These are phyloP conservation scores for Todiramphus saurophagus DNA, from an alignment of 2,113 vertebrate species.

Conservation along the genomic window DNA sequence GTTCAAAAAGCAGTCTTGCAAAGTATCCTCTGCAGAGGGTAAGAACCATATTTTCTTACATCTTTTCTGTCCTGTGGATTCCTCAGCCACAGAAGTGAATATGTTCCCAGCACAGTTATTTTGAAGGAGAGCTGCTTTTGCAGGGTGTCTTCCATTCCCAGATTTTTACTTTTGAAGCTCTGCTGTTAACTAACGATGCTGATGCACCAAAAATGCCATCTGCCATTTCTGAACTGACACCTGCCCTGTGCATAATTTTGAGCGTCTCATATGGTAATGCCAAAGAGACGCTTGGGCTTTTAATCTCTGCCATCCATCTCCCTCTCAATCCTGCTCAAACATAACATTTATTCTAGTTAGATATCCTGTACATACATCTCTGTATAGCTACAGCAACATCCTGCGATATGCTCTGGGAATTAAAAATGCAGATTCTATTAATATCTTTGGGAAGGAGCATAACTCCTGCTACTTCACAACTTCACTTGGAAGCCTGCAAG, in stretches of 20 bases:
- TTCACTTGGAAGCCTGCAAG: not conserved
- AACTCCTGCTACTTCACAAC: not conserved
- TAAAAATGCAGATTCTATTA: not conserved
- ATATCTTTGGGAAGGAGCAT: not conserved
- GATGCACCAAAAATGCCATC: not conserved
- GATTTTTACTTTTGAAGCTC: not conserved
- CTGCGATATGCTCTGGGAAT: not conserved
- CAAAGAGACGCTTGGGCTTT: not conserved
- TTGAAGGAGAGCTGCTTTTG: not conserved
- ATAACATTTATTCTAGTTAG: not conserved
- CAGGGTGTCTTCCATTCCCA: not conserved
- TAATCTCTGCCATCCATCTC: not conserved
- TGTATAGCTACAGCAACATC: not conserved
- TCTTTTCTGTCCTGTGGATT: not conserved
- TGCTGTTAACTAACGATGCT: not conserved
- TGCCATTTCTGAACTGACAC: not conserved
- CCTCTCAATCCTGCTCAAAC: not conserved
- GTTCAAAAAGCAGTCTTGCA: not conserved
- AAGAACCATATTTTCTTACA: not conserved
- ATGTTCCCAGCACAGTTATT: accelerated
- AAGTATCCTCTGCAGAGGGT: not conserved
- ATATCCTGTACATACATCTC: not conserved
- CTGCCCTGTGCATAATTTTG: not conserved
- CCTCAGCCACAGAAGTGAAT: accelerated
- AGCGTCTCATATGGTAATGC: not conserved